phyloP scores from a whole-genome alignment of 2,113 vertebrate species.

The sheep (Ovis aries) region ARS-UI_Ramb_v3.0 NC_056061.1:12766001-12766500 shows the following conservation, averaged over 20 bases:
- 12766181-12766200: background rate
- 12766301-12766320: background rate
- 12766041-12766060: background rate
- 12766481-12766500: background rate
- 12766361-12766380: background rate
- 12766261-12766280: background rate
- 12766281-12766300: background rate
- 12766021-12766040: background rate
- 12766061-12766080: background rate
- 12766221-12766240: background rate
- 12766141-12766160: background rate
- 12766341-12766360: background rate
- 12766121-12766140: background rate
- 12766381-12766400: background rate
- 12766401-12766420: background rate
- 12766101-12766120: background rate
- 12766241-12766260: background rate
- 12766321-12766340: background rate
- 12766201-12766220: background rate
- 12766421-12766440: background rate
- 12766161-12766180: background rate
- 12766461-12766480: background rate
- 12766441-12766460: background rate
- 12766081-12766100: background rate
- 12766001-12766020: background rate